phyloP scores from a whole-genome alignment of 2,113 vertebrate species.

The Lagopus leucura region DNA sequence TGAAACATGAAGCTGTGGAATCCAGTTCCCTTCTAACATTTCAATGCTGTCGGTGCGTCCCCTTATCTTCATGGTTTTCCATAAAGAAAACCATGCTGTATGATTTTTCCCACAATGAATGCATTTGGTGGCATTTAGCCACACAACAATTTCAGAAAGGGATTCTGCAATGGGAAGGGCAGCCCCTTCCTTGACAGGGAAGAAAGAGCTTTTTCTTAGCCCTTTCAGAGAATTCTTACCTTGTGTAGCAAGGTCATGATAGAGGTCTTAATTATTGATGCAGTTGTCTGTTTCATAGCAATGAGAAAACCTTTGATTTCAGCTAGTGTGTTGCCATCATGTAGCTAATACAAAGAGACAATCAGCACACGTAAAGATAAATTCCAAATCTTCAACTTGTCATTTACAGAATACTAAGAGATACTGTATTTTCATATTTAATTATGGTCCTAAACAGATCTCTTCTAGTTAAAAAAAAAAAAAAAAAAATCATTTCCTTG shows the following conservation, averaged over 20 bases:
- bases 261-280: conserved; percentile 72
- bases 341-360: conserved; percentile 73
- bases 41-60: background rate
- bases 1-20: background rate
- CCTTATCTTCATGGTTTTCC: background rate
- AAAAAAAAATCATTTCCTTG: background rate
- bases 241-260: conserved; percentile 88
- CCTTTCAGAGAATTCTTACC: conserved; percentile 71
- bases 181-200: background rate
- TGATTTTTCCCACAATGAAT: background rate
- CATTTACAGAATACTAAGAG: background rate
- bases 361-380: background rate
- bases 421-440: background rate
- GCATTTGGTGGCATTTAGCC: background rate
- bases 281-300: conserved; percentile 77
- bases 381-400: background rate
- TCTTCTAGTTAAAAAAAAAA: background rate
- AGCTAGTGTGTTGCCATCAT: conserved; percentile 66
- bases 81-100: too few relatives aligned
- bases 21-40: background rate
- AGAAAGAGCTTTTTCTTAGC: background rate
- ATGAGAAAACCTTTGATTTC: conserved; percentile 78
- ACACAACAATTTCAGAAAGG: background rate
- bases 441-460: background rate
- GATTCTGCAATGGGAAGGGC: background rate